A percentile compares a stretch with the other conserved stretches of the same genome.
phyloP scores from a whole-genome alignment of 2,113 vertebrate genomes.

The Paraplagusia blochii region DNA sequence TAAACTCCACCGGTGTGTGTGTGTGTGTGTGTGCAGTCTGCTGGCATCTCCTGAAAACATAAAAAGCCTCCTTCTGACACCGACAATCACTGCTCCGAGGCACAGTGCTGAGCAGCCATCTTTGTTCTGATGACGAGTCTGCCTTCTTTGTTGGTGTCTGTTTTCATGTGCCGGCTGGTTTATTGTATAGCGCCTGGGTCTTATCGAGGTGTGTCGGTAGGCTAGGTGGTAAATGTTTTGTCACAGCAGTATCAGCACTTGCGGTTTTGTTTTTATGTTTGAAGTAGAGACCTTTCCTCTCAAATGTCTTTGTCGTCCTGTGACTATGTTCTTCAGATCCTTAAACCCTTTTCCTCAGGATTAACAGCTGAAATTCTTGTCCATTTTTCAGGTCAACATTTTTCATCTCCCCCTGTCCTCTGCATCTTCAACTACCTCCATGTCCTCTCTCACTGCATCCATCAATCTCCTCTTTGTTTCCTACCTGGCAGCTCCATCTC shows the following conservation, averaged over 20 bases:
- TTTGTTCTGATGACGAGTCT: conserved; percentile 71
- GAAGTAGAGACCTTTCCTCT: conserved; percentile 26
- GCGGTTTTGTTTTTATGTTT: conserved; percentile 49
- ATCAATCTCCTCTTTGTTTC: too few species aligned
- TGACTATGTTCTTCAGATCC: conserved; percentile 37
- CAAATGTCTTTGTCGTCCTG: conserved; percentile 9
- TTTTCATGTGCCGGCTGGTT: conserved; percentile 66
- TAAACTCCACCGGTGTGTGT: conserved; percentile 53
- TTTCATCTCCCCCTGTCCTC: too few species aligned
- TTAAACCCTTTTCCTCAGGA: conserved; percentile 37
- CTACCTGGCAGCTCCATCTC: too few species aligned
- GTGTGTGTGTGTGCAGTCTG: conserved; percentile 33
- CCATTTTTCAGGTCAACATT: too few species aligned
- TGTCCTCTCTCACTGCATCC: too few species aligned
- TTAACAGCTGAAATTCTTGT: too few species aligned
- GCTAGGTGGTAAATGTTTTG: conserved; percentile 27
- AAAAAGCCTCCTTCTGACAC: conserved; percentile 67
- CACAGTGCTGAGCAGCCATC: conserved; percentile 70
- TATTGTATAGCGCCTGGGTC: conserved; percentile 72
- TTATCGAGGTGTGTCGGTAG: conserved; percentile 7
- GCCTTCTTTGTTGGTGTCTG: conserved; percentile 74
- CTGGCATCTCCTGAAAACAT: conserved; percentile 67
- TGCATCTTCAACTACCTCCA: too few species aligned
- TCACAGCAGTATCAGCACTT: conserved; percentile 51
- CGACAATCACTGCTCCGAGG: conserved; percentile 74